phyloP scores from a whole-genome alignment of 2,888 invertebrate species.

The Nycteola revayana region DNA sequence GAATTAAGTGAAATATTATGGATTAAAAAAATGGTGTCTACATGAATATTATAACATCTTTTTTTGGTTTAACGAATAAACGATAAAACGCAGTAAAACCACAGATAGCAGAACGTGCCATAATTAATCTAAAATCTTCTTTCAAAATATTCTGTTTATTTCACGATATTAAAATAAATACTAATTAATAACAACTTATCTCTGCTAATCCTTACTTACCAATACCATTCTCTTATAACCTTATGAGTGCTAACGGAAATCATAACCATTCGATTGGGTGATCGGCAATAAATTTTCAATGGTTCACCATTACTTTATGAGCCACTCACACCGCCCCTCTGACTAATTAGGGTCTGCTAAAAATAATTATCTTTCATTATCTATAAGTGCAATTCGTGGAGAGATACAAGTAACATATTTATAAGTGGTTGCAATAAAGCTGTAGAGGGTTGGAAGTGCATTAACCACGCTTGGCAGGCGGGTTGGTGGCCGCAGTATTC shows the following conservation, averaged over 20 bases:
- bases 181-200: neutral
- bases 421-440: no score
- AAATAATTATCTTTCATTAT: constrained; percentile 34
- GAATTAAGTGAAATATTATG: no score
- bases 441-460: no score
- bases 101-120: neutral
- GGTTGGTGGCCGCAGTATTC: no score
- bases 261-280: constrained; percentile 50
- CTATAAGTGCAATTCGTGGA: neutral
- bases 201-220: neutral
- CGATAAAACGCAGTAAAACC: no score
- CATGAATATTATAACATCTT: no score
- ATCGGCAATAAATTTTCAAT: constrained; percentile 50
- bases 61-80: no score
- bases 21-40: no score
- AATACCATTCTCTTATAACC: neutral
- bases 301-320: constrained; percentile 37
- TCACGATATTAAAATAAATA: neutral
- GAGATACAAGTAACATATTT: no score
- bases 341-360: constrained; percentile 35
- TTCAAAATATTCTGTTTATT: neutral
- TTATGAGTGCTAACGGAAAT: constrained; percentile 31
- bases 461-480: no score
- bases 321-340: constrained; percentile 23
- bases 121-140: no score